These are phyloP conservation scores for Lampropteryx suffumata DNA, from an alignment of 2,888 invertebrate genomes.

Conservation along the genomic window DNA sequence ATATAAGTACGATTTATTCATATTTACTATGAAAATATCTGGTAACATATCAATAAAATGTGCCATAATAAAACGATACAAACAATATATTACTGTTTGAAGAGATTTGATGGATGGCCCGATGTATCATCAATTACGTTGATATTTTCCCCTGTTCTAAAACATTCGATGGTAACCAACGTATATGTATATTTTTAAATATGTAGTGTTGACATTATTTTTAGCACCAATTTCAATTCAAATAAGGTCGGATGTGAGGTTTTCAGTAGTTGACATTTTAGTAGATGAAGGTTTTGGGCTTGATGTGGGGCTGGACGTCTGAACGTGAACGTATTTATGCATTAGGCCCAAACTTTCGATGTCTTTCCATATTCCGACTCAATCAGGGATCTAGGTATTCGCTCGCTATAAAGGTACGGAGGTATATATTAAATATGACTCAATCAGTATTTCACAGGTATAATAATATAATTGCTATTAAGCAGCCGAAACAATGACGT, in stretches of 20 bases:
- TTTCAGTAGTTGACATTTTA: conserved; percentile 35
- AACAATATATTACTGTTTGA: conserved; percentile 7
- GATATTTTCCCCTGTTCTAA: conserved; percentile 7
- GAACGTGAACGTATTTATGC: conserved; percentile 29
- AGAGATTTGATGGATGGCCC: conserved; percentile 17
- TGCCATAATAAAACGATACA: conserved; percentile 5
- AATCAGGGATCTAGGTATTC: conserved; percentile 18
- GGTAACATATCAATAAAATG: no score
- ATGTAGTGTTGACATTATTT: no score
- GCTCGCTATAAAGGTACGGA: no score
- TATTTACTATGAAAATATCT: no score
- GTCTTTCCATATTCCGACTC: conserved; percentile 28
- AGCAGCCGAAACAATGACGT: conserved; percentile 9
- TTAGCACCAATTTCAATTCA: conserved; percentile 32
- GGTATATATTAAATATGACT: no score
- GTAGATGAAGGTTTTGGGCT: conserved; percentile 33
- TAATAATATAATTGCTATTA: neutral
- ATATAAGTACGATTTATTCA: no score
- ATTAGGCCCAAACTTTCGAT: conserved; percentile 24
- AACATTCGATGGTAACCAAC: no score
- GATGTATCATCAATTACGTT: conserved; percentile 16
- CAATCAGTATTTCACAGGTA: neutral
- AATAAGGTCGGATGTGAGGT: conserved; percentile 30
- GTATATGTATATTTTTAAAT: no score
- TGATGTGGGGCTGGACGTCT: conserved; percentile 32